phyloP scores from a whole-genome alignment of 2,888 invertebrate genomes.

The Augiades crinisus region DNA sequence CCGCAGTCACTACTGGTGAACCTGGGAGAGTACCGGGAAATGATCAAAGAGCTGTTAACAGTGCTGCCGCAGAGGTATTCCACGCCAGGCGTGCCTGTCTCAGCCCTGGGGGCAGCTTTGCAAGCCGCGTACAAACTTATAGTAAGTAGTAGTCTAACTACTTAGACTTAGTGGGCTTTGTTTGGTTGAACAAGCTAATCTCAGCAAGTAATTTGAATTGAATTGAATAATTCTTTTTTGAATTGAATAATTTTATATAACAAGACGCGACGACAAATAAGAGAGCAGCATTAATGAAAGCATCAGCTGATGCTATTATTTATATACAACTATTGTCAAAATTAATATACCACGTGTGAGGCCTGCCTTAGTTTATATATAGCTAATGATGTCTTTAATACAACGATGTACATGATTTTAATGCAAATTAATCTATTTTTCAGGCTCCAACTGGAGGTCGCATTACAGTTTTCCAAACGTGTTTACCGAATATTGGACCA shows the following conservation, averaged over 20 bases:
- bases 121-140: constrained; percentile 96
- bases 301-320: too few relatives aligned
- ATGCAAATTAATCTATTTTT: constrained; percentile 27
- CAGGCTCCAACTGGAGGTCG: constrained; percentile 96
- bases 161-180: not conserved
- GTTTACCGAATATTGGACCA: constrained; percentile 92
- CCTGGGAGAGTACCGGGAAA: constrained; percentile 90
- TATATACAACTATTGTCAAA: too few relatives aligned
- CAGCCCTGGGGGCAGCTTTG: constrained; percentile 95
- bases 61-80: constrained; percentile 90
- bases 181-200: too few relatives aligned
- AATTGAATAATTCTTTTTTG: too few relatives aligned
- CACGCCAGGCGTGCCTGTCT: constrained; percentile 84
- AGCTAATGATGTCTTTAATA: too few relatives aligned
- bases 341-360: too few relatives aligned
- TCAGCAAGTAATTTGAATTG: too few relatives aligned
- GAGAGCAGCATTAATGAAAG: too few relatives aligned
- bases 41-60: constrained; percentile 87
- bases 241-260: too few relatives aligned
- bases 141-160: constrained; percentile 67
- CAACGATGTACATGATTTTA: too few relatives aligned
- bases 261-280: too few relatives aligned
- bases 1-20: constrained; percentile 97
- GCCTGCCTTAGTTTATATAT: too few relatives aligned
- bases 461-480: constrained; percentile 96